Evolutionary conservation across 2,113 vertebrate genomes (phyloP).

Genomic region (Ovibos moschatus): DNA sequence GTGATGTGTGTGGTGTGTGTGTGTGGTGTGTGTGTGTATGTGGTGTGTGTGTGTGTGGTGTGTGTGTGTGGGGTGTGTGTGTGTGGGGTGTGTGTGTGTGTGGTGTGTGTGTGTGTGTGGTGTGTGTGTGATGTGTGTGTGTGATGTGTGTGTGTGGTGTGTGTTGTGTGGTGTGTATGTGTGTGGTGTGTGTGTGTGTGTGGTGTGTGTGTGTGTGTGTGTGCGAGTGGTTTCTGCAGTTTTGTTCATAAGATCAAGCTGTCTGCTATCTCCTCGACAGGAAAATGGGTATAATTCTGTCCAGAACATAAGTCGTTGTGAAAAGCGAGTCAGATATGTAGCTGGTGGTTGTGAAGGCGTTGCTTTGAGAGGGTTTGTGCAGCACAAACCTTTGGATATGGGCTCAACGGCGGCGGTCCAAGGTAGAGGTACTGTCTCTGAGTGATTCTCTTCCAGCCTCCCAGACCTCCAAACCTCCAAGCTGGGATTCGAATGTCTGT

Average conservation of each 20-base stretch:
- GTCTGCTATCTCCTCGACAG: neutral
- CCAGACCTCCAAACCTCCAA: too few relatives aligned
- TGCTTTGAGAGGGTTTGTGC: neutral
- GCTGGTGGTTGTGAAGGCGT: neutral
- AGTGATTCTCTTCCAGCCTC: neutral
- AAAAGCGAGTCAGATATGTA: fast-evolving
- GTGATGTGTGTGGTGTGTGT: too few relatives aligned
- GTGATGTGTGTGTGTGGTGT: too few relatives aligned
- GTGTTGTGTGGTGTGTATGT: too few relatives aligned
- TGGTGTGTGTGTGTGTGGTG: too few relatives aligned
- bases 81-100: too few relatives aligned
- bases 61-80: too few relatives aligned
- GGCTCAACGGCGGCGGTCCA: fast-evolving
- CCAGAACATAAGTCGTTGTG: fast-evolving
- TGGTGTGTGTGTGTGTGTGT: too few relatives aligned
- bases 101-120: too few relatives aligned
- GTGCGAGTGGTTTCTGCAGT: neutral
- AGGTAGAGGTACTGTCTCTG: neutral
- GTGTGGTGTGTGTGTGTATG: too few relatives aligned
- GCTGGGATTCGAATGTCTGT: neutral
- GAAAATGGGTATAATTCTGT: neutral
- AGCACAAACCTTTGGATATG: neutral
- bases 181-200: too few relatives aligned
- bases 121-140: too few relatives aligned
- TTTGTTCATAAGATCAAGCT: neutral